These are phyloP conservation scores for Lamprotornis superbus DNA, from an alignment of 2,113 vertebrate species.

Conservation along the genomic window DNA sequence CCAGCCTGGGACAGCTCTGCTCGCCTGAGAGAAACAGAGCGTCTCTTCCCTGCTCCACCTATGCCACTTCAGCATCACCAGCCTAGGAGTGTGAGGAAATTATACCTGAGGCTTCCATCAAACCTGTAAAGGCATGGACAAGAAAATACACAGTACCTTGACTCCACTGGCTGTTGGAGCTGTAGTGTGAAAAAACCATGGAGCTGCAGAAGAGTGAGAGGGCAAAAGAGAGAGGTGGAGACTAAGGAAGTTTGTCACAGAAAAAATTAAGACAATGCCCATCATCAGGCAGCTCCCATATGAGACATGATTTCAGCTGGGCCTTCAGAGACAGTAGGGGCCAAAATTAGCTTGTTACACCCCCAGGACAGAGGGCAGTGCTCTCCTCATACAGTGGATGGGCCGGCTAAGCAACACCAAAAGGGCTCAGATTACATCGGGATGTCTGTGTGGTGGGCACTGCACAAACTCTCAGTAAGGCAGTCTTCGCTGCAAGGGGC, in stretches of 20 bases:
- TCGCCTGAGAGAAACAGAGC: neutral
- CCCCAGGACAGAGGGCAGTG: neutral
- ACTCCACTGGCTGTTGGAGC: neutral
- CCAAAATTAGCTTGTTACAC: neutral
- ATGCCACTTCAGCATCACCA: neutral
- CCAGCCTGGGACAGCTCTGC: neutral
- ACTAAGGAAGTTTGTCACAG: neutral
- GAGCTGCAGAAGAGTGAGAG: neutral
- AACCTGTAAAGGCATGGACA: neutral
- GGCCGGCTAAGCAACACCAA: neutral
- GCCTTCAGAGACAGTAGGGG: neutral
- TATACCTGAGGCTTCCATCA: neutral
- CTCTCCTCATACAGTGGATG: neutral
- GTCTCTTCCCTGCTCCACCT: neutral
- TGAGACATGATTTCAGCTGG: neutral
- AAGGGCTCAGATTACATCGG: neutral
- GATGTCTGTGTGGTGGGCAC: fast-evolving
- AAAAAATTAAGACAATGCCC: neutral
- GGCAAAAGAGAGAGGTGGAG: neutral
- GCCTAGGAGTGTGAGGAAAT: neutral
- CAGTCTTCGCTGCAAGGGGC: neutral
- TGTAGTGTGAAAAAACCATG: neutral
- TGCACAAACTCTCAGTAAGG: neutral
- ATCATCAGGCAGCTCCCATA: neutral
- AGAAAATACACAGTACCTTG: neutral